phyloP scores from a whole-genome alignment of 2,888 invertebrate genomes.

The Hemistola chrysoprasaria region DNA sequence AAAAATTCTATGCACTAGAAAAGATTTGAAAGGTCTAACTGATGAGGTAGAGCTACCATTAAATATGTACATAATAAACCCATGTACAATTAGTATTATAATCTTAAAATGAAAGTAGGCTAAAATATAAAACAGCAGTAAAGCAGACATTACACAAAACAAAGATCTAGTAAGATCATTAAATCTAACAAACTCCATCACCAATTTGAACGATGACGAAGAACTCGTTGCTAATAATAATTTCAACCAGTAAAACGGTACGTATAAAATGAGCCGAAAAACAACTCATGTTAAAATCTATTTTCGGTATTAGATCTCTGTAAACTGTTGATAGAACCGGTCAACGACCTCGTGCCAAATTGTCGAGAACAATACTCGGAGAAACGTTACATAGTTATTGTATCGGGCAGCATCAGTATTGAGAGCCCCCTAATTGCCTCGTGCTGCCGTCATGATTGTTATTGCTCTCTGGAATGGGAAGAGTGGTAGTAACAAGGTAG shows the following conservation, averaged over 20 bases:
- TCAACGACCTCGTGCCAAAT: slow-evolving; percentile 69
- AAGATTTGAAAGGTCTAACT: too few relatives aligned
- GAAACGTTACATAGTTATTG: slow-evolving; percentile 50
- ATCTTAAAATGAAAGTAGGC: too few relatives aligned
- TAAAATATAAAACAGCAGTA: too few relatives aligned
- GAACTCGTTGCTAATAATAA: background rate
- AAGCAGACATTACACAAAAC: too few relatives aligned
- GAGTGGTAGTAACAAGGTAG: slow-evolving; percentile 16
- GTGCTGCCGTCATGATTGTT: slow-evolving; percentile 23
- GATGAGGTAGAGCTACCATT: too few relatives aligned
- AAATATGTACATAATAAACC: too few relatives aligned
- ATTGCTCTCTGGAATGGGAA: slow-evolving; percentile 23
- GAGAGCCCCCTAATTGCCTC: slow-evolving; percentile 35
- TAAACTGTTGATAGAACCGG: slow-evolving; percentile 62
- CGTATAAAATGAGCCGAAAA: slow-evolving; percentile 21
- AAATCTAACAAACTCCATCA: too few relatives aligned
- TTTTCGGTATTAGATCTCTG: slow-evolving; percentile 50
- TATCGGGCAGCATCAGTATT: slow-evolving; percentile 31
- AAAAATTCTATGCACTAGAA: too few relatives aligned
- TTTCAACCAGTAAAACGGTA: slow-evolving; percentile 11
- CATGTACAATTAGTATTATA: too few relatives aligned
- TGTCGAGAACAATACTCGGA: slow-evolving; percentile 73
- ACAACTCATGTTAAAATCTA: slow-evolving; percentile 36
- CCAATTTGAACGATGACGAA: too few relatives aligned
- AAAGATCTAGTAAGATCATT: too few relatives aligned